Base-by-base conservation (phyloP, 2,888 invertebrate species). In the Galeruca laticollis region DNA sequence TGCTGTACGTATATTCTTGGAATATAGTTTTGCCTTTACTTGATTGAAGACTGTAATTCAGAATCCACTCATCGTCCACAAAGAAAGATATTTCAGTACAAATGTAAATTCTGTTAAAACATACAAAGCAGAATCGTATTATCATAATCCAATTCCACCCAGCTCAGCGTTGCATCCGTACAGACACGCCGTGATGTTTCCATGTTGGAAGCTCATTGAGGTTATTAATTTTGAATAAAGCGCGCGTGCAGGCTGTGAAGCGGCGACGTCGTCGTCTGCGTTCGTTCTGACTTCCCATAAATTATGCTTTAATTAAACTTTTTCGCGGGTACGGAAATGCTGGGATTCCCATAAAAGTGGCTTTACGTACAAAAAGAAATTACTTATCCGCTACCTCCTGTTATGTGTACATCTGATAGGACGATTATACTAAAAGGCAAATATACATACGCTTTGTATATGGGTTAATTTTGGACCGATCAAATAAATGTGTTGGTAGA, bases 171-270 rank as follows among this genome's bases (percentile, higher is more conserved):
- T 40, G 59, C 21, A 59, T 59, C 59, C 13, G 11, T 21, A 11
- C n/a, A 18, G 20, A 26, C 3, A 52, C 26, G 18, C 56, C 33
- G 9, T 57, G 18, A 10, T 33, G 15, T 20, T 62, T n/a, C 56
- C 31, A 18, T 40, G 26, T 40, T 35, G 20, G 20, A 20, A 57
- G 47, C 49, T 51, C 59, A 33, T 57, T 13, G 56, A 21, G 63
- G 37, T 60, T 59, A 59, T 66, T 59, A 66, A 66, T 66, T 35
- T 59, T 59, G 59, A 51, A 66, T 59, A 66, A 66, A 43, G 59
- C 49, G 47, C 65, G 49, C 65, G 56, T 63, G 63, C 52, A 11
- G 2, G 47, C 0, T 18, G 26, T 8, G 31, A 54, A 18, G 15
- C 26, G 54, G 54, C 54, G 31, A 11, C 54, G 13, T 54, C 13